Evolutionary conservation across 2,797 vertebrate genomes (phyloP).

Genomic region (Pseudochromis fuscus): DNA sequence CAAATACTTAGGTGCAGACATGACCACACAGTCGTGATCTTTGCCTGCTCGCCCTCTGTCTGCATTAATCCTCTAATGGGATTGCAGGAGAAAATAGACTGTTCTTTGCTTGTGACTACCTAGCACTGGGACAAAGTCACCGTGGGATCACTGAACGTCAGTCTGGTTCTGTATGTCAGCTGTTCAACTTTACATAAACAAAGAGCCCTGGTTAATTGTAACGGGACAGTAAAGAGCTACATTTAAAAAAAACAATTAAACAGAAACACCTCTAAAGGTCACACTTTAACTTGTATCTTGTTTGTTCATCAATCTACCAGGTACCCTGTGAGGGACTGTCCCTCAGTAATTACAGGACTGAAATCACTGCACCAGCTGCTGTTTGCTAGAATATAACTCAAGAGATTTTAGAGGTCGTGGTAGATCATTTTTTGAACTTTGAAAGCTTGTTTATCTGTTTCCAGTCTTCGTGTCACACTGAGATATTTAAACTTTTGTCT

Average conservation of each 20-base stretch:
- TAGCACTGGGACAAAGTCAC: constrained; percentile 64
- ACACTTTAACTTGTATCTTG: too few species aligned
- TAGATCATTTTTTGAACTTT: neutral
- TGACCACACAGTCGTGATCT: constrained; percentile 44
- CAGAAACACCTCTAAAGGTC: neutral
- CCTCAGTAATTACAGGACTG: too few species aligned
- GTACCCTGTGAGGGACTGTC: too few species aligned
- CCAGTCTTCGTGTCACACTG: neutral
- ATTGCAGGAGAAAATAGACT: constrained; percentile 84
- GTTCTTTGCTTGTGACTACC: constrained; percentile 71
- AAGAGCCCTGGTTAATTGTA: neutral
- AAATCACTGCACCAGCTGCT: too few species aligned
- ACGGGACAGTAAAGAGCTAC: neutral
- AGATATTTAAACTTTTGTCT: too few species aligned
- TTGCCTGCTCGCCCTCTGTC: constrained; percentile 70
- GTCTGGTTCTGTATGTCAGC: neutral
- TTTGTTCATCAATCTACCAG: too few species aligned
- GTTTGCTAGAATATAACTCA: too few species aligned
- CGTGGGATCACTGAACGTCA: constrained; percentile 29
- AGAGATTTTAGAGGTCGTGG: neutral
- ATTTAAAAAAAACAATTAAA: neutral
- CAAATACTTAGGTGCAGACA: constrained; percentile 1
- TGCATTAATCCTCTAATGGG: constrained; percentile 86
- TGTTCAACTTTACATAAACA: neutral
- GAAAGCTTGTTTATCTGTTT: neutral